These are phyloP conservation scores for Adelognathus sp. DNA, from an alignment of 2,888 invertebrate genomes.

Conservation along the genomic window DNA sequence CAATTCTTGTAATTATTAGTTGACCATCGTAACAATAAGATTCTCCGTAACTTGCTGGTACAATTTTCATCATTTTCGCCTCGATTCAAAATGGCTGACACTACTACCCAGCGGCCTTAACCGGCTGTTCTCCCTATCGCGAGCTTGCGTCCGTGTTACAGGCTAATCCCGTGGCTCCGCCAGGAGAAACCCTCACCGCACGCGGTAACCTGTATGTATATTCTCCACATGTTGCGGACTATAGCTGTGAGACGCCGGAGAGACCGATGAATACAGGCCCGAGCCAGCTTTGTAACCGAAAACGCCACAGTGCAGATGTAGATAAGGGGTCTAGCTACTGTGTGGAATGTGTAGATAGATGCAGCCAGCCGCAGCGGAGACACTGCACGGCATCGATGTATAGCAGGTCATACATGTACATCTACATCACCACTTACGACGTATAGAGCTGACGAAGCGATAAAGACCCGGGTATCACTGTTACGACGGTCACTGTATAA, in stretches of 20 bases:
- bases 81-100: no score
- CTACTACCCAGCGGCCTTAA: no score
- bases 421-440: neutral
- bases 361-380: neutral
- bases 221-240: neutral
- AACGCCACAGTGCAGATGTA: slow-evolving; percentile 9
- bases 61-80: no score
- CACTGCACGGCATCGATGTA: neutral
- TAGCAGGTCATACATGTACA: neutral
- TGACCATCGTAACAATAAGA: no score
- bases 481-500: neutral
- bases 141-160: neutral
- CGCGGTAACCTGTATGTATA: neutral
- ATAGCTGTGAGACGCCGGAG: neutral
- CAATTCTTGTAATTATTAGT: no score
- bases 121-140: neutral
- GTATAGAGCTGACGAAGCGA: slow-evolving; percentile 1
- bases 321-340: slow-evolving; percentile 13
- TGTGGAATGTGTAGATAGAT: neutral
- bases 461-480: neutral
- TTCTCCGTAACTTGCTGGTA: no score
- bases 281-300: neutral
- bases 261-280: slow-evolving; percentile 4
- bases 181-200: neutral
- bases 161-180: neutral